Base-by-base conservation (phyloP, 2,888 invertebrate species). In the Andrena minutula region DNA sequence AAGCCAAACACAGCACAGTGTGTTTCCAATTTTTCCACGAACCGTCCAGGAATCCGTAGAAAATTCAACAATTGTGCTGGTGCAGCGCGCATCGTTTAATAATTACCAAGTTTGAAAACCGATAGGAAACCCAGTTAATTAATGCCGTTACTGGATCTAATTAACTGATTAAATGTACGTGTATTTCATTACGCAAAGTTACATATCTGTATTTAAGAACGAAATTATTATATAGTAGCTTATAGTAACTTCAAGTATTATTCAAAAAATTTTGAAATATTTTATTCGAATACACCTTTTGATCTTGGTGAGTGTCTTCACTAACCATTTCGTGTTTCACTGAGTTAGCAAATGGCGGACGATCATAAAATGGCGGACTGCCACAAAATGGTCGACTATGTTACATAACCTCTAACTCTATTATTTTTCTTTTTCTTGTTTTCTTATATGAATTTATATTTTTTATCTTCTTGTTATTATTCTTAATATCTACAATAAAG, bases 91-190 rank as follows among this genome's bases (percentile, higher is more conserved):
- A 28, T 10, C 51, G 30, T 61, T 75, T 41, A 69, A 61, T 75
- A 75, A 75, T 69, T 75, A 41, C 28, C 30, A 16, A 10, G 20
- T 7, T 63, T 16, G 61, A 53, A 63, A 75, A 75, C 63, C 75
- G 69, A 75, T 69, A 61, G 51, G 26, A 28, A 28, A 7, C 16
- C 56, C 0, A 32, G 23, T 58, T 75, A 75, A 79, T 79, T 75
- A 64, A 64, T 69, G n/a, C 28, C 28, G 49, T 64, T 64, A 28
- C 1, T 16, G 56, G 28, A 63, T 69, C 47, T 35, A 64, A 79
- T 79, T 75, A 75, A 64, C 69, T 2, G 30, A 30, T 0, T 10
- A 53, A 61, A 32, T 32, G 47, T 56, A 7, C 12, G 5, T 8
- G 10, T 10, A 8, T 32, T 68, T 63, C 32, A 12, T 30, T 8